A percentile compares a stretch with the other conserved stretches of the same genome.
Evolutionary conservation across 1,140 invertebrate genomes (phyloP).

Genomic region (Campoletis sonorensis): DNA sequence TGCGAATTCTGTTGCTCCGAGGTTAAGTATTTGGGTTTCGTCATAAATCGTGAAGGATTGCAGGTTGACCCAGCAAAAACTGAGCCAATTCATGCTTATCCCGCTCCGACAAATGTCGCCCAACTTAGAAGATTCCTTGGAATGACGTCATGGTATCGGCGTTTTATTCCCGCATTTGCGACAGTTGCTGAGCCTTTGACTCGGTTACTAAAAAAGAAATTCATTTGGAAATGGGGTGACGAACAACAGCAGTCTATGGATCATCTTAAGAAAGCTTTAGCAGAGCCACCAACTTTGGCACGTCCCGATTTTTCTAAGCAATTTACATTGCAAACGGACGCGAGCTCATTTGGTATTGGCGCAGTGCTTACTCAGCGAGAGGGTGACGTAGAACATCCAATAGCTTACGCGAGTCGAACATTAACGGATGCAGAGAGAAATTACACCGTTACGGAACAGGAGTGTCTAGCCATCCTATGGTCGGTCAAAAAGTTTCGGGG

Average conservation of each 20-base stretch:
- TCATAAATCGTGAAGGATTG: constrained; percentile 63
- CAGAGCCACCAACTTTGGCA: neutral
- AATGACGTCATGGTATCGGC: constrained; percentile 68
- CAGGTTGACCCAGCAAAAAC: constrained; percentile 65
- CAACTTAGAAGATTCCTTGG: constrained; percentile 73
- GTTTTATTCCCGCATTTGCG: constrained; percentile 66
- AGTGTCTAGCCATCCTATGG: constrained; percentile 70
- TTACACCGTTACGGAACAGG: constrained; percentile 68
- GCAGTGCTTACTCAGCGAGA: neutral
- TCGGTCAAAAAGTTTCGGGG: constrained; percentile 26
- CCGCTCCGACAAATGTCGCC: constrained; percentile 62
- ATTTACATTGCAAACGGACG: neutral
- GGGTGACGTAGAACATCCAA: neutral
- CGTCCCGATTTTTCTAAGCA: constrained; percentile 18
- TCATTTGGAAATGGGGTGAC: too few species aligned
- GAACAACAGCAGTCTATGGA: constrained; percentile 51
- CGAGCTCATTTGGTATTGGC: neutral
- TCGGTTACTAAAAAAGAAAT: too few species aligned
- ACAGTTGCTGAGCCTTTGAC: neutral
- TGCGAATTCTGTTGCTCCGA: constrained; percentile 48
- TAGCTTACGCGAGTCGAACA: constrained; percentile 56
- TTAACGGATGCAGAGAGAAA: constrained; percentile 10
- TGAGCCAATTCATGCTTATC: constrained; percentile 57
- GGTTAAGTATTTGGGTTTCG: constrained; percentile 60
- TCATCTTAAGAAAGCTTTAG: neutral